Base-by-base conservation (phyloP, 2,113 vertebrate species). In the Austrofundulus limnaeus region DNA sequence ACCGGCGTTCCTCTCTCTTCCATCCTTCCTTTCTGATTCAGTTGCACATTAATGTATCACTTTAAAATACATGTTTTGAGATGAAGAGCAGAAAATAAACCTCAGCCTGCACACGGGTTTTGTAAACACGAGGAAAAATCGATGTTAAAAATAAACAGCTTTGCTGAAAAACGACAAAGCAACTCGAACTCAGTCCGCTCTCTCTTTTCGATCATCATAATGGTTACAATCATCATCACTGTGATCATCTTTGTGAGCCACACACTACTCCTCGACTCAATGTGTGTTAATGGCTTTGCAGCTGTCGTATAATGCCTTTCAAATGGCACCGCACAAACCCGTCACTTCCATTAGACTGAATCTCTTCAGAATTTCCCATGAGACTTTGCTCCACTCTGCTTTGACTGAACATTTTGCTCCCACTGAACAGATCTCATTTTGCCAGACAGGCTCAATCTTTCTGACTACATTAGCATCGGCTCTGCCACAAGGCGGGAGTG, bases 351-450 rank as follows among this genome's bases (percentile, higher is more conserved):
- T 75, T 76, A 53, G 43, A 69, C 45, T 42, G 47, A 66, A 76
- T 63, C 51, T 72, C 63, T 63, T 53, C 51, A 63, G n/a, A 53
- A 87, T 77, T 80, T 81, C 77, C 75, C 72, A 21, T 0, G 72
- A 80, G 84, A 67, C 42, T 21, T 50, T 42, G 14, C 62, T 80
- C 45, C 10, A 2, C 61, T 70, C 51, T 43, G 52, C 61, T 50
- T 71, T 20, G 51, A 74, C 62, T 50, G 75, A 71, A 65, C 49
- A 62, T 64, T 73, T 76, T 60, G 21, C 74, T 74, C 49, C 60
- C 6, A 11, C 53, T 75, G 78, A 81, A 71, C 74, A 46, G 77
- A 72, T 77, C 51, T 67, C 46, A 55, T 61, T 61, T 71, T 61
- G n/a, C 43, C 50, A 62, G 68, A 63, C 38, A 31, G 45, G 49